A percentile compares a stretch with the other conserved stretches of the same genome.
Conservation (phyloP, 1,140 invertebrate species). For the Yoshiicerus persimilis region DNA sequence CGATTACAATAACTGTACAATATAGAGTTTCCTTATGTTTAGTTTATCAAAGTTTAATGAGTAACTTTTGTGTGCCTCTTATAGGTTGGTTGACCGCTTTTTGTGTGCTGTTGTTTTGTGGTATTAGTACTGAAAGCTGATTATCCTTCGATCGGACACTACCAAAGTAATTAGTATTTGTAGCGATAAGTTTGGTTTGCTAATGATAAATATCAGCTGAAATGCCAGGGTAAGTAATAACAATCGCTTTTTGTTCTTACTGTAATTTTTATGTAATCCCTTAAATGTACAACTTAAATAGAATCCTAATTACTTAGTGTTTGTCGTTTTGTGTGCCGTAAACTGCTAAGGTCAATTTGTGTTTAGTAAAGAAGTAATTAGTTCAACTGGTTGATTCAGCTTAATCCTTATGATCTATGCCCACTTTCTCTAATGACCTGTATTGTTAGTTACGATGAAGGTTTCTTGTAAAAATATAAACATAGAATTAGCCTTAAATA, state of each 20-base stretch:
- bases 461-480: no score
- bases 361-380: not conserved
- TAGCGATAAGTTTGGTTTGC: not conserved
- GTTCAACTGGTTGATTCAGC: no score
- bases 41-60: not conserved
- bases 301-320: no score
- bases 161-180: not conserved
- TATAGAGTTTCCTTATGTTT: not conserved
- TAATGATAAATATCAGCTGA: slow-evolving; percentile 8
- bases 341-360: no score
- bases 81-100: not conserved
- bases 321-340: no score
- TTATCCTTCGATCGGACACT: not conserved
- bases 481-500: no score
- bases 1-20: not conserved
- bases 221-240: slow-evolving; percentile 33
- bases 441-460: not conserved
- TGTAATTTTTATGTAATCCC: not conserved
- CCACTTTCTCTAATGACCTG: not conserved
- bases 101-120: not conserved
- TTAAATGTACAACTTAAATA: no score
- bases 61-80: not conserved
- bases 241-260: not conserved
- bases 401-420: not conserved
- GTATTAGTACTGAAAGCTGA: not conserved